These are phyloP conservation scores for Meiosimyza decipiens DNA, from an alignment of 2,888 invertebrate genomes.

Conservation along the genomic window DNA sequence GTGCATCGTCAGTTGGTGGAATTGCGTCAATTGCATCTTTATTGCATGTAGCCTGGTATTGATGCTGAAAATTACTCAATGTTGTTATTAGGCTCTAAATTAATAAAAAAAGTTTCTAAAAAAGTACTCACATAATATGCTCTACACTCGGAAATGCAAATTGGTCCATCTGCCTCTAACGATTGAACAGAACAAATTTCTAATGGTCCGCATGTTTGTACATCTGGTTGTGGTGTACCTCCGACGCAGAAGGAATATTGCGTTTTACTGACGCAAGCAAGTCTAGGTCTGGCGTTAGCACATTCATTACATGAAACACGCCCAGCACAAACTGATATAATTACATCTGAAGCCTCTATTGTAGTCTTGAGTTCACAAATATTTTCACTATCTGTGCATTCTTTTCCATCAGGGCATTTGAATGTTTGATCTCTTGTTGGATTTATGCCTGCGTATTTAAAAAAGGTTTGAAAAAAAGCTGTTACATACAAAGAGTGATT, in stretches of 20 bases:
- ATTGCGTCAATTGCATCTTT: neutral
- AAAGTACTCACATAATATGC: slow-evolving; percentile 6
- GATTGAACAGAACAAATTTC: slow-evolving; percentile 14
- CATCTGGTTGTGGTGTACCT: neutral
- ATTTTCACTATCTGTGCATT: neutral
- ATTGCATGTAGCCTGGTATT: slow-evolving; percentile 8
- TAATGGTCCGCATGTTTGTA: neutral
- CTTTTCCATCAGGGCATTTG: neutral
- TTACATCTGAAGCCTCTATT: neutral
- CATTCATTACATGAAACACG: neutral
- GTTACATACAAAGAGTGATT: too few relatives aligned
- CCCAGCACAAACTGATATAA: neutral
- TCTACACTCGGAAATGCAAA: slow-evolving; percentile 6
- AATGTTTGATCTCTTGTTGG: neutral
- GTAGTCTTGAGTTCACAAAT: neutral
- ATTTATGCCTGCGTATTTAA: too few relatives aligned
- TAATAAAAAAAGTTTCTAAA: neutral
- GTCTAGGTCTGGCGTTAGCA: neutral
- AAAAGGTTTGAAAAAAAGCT: too few relatives aligned
- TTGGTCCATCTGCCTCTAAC: neutral
- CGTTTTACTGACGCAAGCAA: slow-evolving; percentile 16
- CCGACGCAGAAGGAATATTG: slow-evolving; percentile 9
- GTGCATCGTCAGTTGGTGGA: slow-evolving; percentile 2
- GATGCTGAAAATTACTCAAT: neutral
- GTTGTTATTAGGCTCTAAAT: neutral